These are phyloP conservation scores for Candidula unifasciata DNA, from an alignment of 2,888 invertebrate species.

Conservation along the genomic window DNA sequence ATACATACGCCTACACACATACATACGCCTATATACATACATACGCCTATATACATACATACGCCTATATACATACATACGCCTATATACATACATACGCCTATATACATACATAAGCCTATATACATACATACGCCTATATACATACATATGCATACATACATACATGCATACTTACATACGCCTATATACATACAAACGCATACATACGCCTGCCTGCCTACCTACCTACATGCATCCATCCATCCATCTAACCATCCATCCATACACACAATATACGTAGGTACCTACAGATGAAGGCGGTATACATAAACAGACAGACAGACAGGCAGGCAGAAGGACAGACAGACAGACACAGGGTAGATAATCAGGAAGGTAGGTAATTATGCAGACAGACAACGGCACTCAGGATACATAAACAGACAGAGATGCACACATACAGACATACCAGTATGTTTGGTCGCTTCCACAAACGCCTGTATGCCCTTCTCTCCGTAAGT, in stretches of 20 bases:
- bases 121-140: not conserved
- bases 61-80: not conserved
- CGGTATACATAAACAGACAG: no score
- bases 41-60: not conserved
- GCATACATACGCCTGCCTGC: no score
- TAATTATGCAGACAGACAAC: not conserved
- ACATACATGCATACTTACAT: no score
- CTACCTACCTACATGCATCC: no score
- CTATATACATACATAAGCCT: not conserved
- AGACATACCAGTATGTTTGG: conserved; percentile 72
- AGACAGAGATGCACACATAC: not conserved
- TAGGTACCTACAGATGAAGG: no score
- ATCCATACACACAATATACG: no score
- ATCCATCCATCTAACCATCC: no score
- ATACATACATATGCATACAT: not conserved
- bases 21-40: not conserved
- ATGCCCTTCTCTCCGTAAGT: conserved; percentile 86
- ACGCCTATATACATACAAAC: no score
- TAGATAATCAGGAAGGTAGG: not conserved
- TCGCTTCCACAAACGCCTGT: conserved; percentile 74
- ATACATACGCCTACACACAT: not conserved
- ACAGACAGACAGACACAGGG: no score
- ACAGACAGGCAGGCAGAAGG: no score
- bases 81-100: not conserved
- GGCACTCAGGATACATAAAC: not conserved